Evolutionary conservation across 2,888 invertebrate species (phyloP), one percentile per base, ranked within the genome.

Genomic region (Meteorus colon): DNA sequence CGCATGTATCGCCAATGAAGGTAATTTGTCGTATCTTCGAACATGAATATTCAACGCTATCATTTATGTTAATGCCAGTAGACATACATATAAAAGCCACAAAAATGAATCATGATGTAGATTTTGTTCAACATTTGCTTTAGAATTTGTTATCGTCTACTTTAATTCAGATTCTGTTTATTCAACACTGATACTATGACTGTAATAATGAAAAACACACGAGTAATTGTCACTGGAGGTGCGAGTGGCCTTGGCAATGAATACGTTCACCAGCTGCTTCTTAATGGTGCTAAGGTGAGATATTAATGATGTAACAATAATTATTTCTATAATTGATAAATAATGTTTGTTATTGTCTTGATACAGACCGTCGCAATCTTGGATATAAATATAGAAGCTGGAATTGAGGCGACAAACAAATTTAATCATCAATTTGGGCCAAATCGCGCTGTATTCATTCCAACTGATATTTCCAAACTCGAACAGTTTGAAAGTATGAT

Each of bases 351-450:
- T 2, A 34, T 34, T 4, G 8, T 6, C 4, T 34, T 34, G 34
- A 8, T 34, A 34, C 8, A 41, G 85, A 83, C 83, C 41, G 89
- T 90, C 0, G 86, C 89, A 63, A 83, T 91, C 60, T 83, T 90
- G n/a, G 91, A 90, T 77, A 77, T 90, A 55, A 80, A 86, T 45
- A 86, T 86, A 16, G 83, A 88, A 5, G 85, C 86, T 27, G 91
- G 92, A 27, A 84, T 87, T 55, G 88, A 89, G 71, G 89, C 91
- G 0, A 89, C 86, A 0, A 89, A 88, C 12, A 87, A 86, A n/a
- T 83, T 93, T 6, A 90, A 89, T 71, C 81, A 88, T 1, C 90
- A 90, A 80, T 89, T 90, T 75, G 92, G 92, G 1, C 80, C 84
- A 8, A 87, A 89, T 19, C 70, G 37, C 41, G 90, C 89, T 0